Percentiles rank a stretch among this genome's conserved stretches.
Evolutionary conservation across 2,113 vertebrate species (phyloP).

Genomic region (Zeus faber): DNA sequence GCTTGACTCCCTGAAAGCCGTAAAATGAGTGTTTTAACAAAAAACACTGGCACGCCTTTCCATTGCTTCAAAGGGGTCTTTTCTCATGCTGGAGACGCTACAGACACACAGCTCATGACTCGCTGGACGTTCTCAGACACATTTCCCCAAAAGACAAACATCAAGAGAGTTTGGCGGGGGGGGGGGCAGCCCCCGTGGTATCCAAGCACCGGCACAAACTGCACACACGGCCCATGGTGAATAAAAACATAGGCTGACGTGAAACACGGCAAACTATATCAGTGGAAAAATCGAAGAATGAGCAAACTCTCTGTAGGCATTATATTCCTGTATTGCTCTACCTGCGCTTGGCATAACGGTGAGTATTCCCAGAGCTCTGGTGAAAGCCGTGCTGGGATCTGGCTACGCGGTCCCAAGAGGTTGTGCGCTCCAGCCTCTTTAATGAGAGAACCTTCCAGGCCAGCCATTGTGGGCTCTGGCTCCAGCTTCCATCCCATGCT

Average conservation of each 20-base stretch:
- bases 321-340: slow-evolving; percentile 35
- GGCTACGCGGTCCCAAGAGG: slow-evolving; percentile 50
- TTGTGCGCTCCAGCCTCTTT: slow-evolving; percentile 59
- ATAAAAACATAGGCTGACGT: neutral
- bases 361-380: slow-evolving; percentile 42
- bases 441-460: slow-evolving; percentile 76
- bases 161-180: neutral
- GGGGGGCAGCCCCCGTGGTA: slow-evolving; percentile 20
- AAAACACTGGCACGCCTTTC: slow-evolving; percentile 54
- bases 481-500: slow-evolving; percentile 67
- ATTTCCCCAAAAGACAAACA: slow-evolving; percentile 38
- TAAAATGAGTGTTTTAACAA: slow-evolving; percentile 62
- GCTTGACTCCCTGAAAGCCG: slow-evolving; percentile 40
- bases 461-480: slow-evolving; percentile 74
- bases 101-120: slow-evolving; percentile 39
- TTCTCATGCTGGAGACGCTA: slow-evolving; percentile 36
- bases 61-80: slow-evolving; percentile 50
- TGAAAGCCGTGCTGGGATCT: slow-evolving; percentile 23
- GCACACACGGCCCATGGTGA: neutral
- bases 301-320: too few relatives aligned
- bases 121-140: slow-evolving; percentile 37
- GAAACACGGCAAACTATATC: neutral
- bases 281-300: neutral
- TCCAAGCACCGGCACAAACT: slow-evolving; percentile 33
- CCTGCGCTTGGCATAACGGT: slow-evolving; percentile 45